Conservation (phyloP, 2,888 invertebrate species). For the Aethes cnicana region DNA sequence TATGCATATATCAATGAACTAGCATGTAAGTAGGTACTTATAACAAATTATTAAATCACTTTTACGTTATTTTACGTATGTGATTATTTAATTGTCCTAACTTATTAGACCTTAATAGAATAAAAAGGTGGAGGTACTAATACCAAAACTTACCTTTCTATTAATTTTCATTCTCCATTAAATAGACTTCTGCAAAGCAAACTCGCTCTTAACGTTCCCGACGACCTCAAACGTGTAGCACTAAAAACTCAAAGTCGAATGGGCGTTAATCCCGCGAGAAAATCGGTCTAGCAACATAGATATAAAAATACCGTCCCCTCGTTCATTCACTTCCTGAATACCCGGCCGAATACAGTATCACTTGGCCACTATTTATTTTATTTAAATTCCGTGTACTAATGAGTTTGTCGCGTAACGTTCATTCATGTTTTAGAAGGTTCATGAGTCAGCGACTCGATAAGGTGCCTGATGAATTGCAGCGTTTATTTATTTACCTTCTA, state of each 20-base stretch:
- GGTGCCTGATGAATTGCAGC: not conserved
- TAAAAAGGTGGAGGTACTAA: too few species aligned
- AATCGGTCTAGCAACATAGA: conserved; percentile 44
- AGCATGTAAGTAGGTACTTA: too few species aligned
- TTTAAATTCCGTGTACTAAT: conserved; percentile 50
- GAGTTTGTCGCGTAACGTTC: conserved; percentile 60
- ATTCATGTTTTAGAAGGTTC: conserved; percentile 58
- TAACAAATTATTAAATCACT: too few species aligned
- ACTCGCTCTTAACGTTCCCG: too few species aligned
- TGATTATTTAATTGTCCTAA: too few species aligned
- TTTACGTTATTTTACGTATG: too few species aligned
- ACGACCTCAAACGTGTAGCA: not conserved
- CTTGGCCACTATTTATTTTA: conserved; percentile 50
- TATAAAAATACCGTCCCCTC: conserved; percentile 59
- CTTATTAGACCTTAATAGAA: too few species aligned
- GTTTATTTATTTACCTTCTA: conserved; percentile 4
- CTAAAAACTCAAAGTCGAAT: not conserved
- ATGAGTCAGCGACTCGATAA: conserved; percentile 14
- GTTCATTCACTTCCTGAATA: conserved; percentile 33
- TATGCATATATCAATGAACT: too few species aligned
- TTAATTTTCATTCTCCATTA: too few species aligned
- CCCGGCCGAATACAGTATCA: conserved; percentile 40
- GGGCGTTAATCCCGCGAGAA: conserved; percentile 41
- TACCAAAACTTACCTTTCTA: too few species aligned
- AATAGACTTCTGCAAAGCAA: too few species aligned